Evolutionary conservation across 2,888 invertebrate genomes (phyloP), one percentile per base, ranked within the genome.

Genomic region (Lasioglossum villosulum): DNA sequence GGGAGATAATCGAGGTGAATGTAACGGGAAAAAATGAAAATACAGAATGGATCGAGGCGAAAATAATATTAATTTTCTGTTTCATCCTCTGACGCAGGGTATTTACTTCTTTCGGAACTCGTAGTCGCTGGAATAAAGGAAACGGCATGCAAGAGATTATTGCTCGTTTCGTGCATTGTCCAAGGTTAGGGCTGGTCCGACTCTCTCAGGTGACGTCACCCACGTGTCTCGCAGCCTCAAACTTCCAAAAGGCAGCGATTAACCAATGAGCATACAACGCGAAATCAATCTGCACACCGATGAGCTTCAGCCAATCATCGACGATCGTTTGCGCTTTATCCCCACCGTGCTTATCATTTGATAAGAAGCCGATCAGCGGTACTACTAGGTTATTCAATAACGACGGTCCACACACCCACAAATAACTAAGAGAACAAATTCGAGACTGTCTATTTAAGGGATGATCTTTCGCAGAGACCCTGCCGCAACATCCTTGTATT

Each of bases 191-290:
- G 91, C 91, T 90, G 88, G 89, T 88, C 85, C 84, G 84, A 48
- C 63, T 86, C 84, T 48, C 66, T 56, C 66, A 68, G 81, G 83
- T 94, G 94, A 94, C 94, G 94, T 93, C 93, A 94, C 84, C 92
- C 92, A 91, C 93, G 93, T 68, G 82, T 94, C 93, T 94, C 93
- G 92, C 92, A 93, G 93, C 92, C 93, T 93, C 92, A 94, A 94
- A 23, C 68, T 77, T 39, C 68, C 52, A 37, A 77, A 77, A 77
- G 52, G 30, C 30, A 39, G n/a, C 19, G 68, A 77, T 77, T 39
- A 39, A 27, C 74, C 63, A 75, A 30, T 71, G 48, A 74, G 78
- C 68, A 63, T 14, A 56, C 78, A 77, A 42, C 74, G 59, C 59
- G 78, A 63, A 80, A 77, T 19, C 78, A 27, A 75, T 66, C 74